These are phyloP conservation scores for Sebastes itinus DNA, from an alignment of 2,797 vertebrate genomes.

Conservation along the genomic window DNA sequence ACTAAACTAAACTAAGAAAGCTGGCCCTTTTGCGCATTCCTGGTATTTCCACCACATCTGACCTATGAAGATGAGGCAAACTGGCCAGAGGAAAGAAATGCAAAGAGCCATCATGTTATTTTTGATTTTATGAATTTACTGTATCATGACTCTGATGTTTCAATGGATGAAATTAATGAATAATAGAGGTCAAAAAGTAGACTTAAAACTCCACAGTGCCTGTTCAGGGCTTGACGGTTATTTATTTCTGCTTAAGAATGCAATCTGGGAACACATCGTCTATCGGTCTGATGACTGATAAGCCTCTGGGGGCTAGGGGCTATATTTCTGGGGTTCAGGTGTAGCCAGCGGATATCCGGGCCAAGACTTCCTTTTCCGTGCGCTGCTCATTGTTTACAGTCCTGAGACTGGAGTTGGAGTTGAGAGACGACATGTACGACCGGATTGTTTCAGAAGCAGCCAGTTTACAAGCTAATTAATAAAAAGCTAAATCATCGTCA, in stretches of 20 bases:
- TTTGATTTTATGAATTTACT: background rate
- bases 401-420: too few species aligned
- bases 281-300: too few species aligned
- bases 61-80: background rate
- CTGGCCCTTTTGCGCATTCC: background rate
- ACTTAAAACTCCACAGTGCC: background rate
- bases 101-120: background rate
- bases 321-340: too few species aligned
- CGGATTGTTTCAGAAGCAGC: too few species aligned
- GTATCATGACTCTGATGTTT: background rate
- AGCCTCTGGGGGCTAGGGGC: too few species aligned
- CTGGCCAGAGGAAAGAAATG: background rate
- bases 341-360: too few species aligned
- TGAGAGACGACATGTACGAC: fast-evolving
- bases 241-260: background rate
- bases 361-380: too few species aligned
- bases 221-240: background rate
- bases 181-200: background rate
- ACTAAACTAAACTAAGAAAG: background rate
- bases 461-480: too few species aligned
- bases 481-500: too few species aligned
- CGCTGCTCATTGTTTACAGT: too few species aligned
- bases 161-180: background rate
- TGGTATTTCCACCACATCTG: background rate
- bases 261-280: too few species aligned